phyloP scores from a whole-genome alignment of 2,113 vertebrate species.

The Rafetus swinhoei region DNA sequence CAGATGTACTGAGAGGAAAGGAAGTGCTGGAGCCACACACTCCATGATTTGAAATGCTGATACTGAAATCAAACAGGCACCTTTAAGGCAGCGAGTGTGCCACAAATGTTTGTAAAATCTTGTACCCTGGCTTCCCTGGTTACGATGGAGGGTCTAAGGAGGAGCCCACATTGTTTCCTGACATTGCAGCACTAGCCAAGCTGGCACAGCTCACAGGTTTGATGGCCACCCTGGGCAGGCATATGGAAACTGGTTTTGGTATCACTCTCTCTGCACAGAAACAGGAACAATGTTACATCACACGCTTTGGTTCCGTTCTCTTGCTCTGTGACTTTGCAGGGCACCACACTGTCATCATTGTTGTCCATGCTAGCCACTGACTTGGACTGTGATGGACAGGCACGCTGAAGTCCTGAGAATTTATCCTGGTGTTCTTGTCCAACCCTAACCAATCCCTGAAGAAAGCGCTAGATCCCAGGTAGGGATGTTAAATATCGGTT shows the following conservation, averaged over 20 bases:
- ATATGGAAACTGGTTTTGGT: fast-evolving
- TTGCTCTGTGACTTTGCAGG: not conserved
- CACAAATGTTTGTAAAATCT: not conserved
- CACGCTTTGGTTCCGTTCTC: not conserved
- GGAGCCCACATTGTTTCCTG: not conserved
- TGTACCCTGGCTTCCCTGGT: not conserved
- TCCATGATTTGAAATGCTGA: not conserved
- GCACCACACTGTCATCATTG: not conserved
- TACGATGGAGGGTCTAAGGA: not conserved
- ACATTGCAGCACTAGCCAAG: not conserved
- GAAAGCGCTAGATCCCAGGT: not conserved
- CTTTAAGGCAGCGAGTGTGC: not conserved
- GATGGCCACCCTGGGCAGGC: fast-evolving
- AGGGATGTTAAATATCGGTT: too few relatives aligned
- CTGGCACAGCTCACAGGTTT: not conserved
- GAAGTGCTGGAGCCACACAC: not conserved
- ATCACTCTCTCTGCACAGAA: not conserved
- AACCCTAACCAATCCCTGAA: not conserved
- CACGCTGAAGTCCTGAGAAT: not conserved
- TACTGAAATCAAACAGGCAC: fast-evolving
- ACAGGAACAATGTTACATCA: fast-evolving
- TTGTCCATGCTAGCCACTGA: not conserved
- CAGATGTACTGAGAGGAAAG: fast-evolving
- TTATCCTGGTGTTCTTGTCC: not conserved
- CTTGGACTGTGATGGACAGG: fast-evolving